phyloP scores from a whole-genome alignment of 2,797 vertebrate genomes.

The Sternotherus odoratus region DNA sequence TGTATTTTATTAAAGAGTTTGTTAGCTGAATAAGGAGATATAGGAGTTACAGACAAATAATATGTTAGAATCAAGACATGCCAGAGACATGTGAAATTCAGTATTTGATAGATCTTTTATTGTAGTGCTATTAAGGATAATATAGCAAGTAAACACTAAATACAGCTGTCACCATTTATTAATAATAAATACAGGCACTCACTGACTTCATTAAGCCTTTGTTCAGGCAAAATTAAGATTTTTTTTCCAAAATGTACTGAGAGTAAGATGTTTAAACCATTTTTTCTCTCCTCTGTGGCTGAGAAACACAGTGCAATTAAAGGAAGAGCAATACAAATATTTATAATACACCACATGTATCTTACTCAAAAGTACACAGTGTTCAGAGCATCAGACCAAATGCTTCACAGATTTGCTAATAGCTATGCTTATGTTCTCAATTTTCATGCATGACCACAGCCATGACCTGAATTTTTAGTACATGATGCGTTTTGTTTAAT shows the following conservation, averaged over 20 bases:
- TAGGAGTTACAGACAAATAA: conserved; percentile 4
- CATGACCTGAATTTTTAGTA: conserved; percentile 68
- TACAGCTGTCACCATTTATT: conserved; percentile 53
- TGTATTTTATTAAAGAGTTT: neutral
- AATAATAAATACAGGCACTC: conserved; percentile 21
- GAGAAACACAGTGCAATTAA: conserved; percentile 24
- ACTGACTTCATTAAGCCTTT: conserved; percentile 33
- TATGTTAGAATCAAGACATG: conserved; percentile 8
- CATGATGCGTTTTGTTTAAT: conserved; percentile 59
- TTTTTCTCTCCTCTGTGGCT: neutral
- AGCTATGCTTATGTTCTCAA: conserved; percentile 60
- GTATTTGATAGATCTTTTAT: conserved; percentile 44
- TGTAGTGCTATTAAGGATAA: conserved; percentile 25
- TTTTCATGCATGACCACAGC: conserved; percentile 71
- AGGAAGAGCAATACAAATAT: conserved; percentile 42
- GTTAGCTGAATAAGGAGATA: neutral
- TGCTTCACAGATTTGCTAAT: conserved; percentile 69
- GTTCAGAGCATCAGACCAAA: conserved; percentile 65
- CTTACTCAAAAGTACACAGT: conserved; percentile 52
- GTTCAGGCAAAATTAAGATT: neutral
- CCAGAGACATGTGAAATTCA: conserved; percentile 23
- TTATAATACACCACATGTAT: conserved; percentile 51
- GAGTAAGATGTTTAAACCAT: neutral
- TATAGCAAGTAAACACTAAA: conserved; percentile 46
- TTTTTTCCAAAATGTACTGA: neutral